Conservation (phyloP, 2,888 invertebrate genomes). For the Catocala sponsa region DNA sequence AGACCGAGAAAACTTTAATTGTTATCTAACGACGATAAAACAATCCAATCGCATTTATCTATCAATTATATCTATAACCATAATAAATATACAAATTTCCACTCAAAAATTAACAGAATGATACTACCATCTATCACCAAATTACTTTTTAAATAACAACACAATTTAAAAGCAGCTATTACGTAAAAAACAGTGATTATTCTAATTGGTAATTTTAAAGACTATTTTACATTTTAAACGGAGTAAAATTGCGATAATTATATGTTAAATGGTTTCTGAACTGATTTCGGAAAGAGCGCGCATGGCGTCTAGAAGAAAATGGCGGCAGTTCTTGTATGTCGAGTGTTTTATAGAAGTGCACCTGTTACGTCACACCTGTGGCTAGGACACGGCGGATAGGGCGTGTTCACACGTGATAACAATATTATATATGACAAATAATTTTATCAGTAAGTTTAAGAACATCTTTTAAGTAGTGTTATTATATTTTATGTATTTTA, state of each 20-base stretch:
- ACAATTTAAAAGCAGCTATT: constrained; percentile 30
- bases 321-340: constrained; percentile 68
- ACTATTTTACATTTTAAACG: constrained; percentile 34
- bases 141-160: constrained; percentile 24
- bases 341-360: constrained; percentile 80
- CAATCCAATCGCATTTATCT: constrained; percentile 57
- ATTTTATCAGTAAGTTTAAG: constrained; percentile 8
- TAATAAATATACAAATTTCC: constrained; percentile 52
- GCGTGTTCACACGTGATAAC: constrained; percentile 37
- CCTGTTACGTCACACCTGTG: constrained; percentile 84
- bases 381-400: constrained; percentile 67
- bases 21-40: constrained; percentile 55
- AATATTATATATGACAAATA: constrained; percentile 9
- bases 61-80: constrained; percentile 36
- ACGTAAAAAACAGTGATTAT: constrained; percentile 33
- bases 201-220: constrained; percentile 41
- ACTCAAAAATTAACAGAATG: constrained; percentile 28
- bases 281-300: constrained; percentile 49
- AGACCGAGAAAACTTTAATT: constrained; percentile 58
- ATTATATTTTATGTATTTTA: neutral
- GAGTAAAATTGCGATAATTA: constrained; percentile 44
- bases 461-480: neutral
- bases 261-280: constrained; percentile 38
- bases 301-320: constrained; percentile 68
- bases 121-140: constrained; percentile 21